Evolutionary conservation across 35 echinoderm and acorn worm species (phyloP), one percentile per base, ranked within the genome.

Genomic region (Eucidaris tribuloides): DNA sequence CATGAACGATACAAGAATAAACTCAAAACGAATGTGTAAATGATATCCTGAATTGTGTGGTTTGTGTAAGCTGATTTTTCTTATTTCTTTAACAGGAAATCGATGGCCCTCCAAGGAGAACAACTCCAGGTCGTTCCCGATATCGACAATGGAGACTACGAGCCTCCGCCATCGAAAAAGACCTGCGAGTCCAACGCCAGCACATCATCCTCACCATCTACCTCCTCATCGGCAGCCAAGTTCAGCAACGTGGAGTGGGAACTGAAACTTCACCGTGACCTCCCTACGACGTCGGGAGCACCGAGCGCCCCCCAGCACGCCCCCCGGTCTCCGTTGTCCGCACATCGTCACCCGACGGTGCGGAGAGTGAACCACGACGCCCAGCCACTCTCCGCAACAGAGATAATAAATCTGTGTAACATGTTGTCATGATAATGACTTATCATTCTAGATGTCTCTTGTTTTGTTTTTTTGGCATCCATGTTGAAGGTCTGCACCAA

Each of bases 81-180:
- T n/a, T n/a, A n/a, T n/a, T n/a, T n/a, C n/a, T n/a, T n/a, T n/a
- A n/a, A n/a, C 34, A 92, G 94, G 90, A 88, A 85, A 86, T 82
- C 88, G 2, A 49, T 89, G 45, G 89, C 85, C 30, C 76, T 89
- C 28, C 90, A 86, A 64, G 85, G 82, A 43, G 83, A 82, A 41
- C 82, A 85, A 29, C 82, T 97, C 9, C 89, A 97, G 46, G 81
- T 92, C 1, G 89, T 92, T 0, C 94, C 94, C 19, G 94, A 97
- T 61, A 89, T 97, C 3, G 89, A 97, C 35, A 48, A 85, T 31
- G 89, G 91, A 11, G 89, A 82, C 41, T 35, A n/a, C 22, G 68
- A 74, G 7, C 7, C 68, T 18, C 68, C 68, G 7, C 15, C 37
- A 0, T 17, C 39, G 1, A 74, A 74, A 40, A 74, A 74, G 37